Evolutionary conservation across 2,797 vertebrate genomes (phyloP).

Genomic region (Peromyscus aztecus): DNA sequence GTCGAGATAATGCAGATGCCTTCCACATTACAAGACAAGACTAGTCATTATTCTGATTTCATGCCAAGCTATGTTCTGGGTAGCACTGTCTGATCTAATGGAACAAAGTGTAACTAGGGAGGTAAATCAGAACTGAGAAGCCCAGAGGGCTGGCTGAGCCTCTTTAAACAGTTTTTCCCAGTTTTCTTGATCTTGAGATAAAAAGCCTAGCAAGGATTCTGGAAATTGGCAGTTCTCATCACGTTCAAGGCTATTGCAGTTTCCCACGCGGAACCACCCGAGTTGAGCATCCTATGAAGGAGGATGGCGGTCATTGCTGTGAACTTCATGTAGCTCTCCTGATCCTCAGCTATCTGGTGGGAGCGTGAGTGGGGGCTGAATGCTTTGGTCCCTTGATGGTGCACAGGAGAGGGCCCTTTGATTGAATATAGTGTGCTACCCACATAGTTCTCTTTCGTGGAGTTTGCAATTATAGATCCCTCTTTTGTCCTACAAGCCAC

Average conservation of each 20-base stretch:
- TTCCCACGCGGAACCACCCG: not conserved
- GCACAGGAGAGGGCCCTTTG: not conserved
- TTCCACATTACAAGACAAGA: constrained; percentile 62
- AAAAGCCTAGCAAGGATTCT: constrained; percentile 64
- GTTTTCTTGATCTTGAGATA: constrained; percentile 47
- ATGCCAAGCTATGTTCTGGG: not conserved
- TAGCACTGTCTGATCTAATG: constrained; percentile 36
- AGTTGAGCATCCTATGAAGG: not conserved
- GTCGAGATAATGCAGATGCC: not conserved
- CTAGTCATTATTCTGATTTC: not conserved
- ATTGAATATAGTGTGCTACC: not conserved
- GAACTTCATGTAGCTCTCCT: not conserved
- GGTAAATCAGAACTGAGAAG: not conserved
- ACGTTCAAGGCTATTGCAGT: constrained; percentile 13
- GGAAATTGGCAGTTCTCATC: not conserved
- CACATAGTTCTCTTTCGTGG: not conserved
- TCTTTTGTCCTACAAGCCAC: not conserved
- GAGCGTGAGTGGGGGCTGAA: fast-evolving
- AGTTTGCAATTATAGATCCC: not conserved
- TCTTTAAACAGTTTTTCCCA: not conserved
- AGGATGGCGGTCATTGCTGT: not conserved
- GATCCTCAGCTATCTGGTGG: not conserved
- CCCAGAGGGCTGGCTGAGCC: not conserved
- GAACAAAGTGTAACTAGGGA: not conserved
- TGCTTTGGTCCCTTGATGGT: not conserved